Evolutionary conservation across 2,888 invertebrate genomes (phyloP).

Genomic region (Meteorus cinctellus): DNA sequence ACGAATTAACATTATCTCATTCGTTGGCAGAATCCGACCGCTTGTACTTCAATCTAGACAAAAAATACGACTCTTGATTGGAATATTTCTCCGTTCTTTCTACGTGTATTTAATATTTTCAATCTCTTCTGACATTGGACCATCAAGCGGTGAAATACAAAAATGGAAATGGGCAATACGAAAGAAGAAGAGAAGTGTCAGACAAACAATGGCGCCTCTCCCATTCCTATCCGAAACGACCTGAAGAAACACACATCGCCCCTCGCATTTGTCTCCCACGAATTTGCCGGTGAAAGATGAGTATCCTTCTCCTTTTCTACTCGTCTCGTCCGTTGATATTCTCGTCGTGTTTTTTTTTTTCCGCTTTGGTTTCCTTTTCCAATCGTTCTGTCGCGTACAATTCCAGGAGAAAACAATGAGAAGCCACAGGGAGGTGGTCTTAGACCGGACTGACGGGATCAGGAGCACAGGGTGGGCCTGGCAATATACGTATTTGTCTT

Average conservation of each 20-base stretch:
- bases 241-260: neutral
- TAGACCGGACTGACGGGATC: constrained; percentile 60
- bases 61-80: no score
- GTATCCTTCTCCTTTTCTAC: neutral
- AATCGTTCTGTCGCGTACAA: constrained; percentile 15
- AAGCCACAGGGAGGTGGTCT: constrained; percentile 56
- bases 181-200: neutral
- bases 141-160: neutral
- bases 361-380: neutral
- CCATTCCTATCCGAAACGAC: neutral
- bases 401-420: constrained; percentile 15
- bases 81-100: no score
- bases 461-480: constrained; percentile 30
- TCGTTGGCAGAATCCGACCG: no score
- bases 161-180: neutral
- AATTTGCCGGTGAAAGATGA: constrained; percentile 6
- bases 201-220: neutral
- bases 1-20: no score
- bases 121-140: neutral
- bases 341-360: constrained; percentile 1
- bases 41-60: neutral
- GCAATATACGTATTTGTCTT: constrained; percentile 20
- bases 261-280: neutral
- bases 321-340: neutral
- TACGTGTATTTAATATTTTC: neutral